Base-by-base conservation (phyloP, 1,140 invertebrate species). In the Drosophila setifemur region DNA sequence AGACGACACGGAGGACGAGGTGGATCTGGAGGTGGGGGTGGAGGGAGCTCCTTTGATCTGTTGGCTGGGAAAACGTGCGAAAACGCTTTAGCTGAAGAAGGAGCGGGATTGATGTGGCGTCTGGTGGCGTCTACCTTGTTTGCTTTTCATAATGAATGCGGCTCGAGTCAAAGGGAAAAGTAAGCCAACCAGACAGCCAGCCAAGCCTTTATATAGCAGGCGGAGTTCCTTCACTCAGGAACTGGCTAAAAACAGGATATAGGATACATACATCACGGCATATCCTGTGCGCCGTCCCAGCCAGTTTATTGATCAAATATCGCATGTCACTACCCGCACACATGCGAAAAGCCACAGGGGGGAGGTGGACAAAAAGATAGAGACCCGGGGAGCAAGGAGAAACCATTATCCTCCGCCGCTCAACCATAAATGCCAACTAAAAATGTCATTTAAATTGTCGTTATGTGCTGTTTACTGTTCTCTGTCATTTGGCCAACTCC, bases 121-220 rank as follows among this genome's bases (percentile, higher is more conserved):
- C 60, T 63, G 63, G 48, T 45, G 44, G 43, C 60, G 50, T 54
- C 53, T 67, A 66, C 73, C 78, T 77, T 83, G 79, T 83, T 83
- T 83, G 79, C 78, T 77, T 85, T 83, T 85, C 79, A 85, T 83
- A 83, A 83, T 83, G 78, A 83, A 83, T 85, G 78, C 79, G 69
- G 79, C 79, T 70, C 50, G 73, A 47, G 69, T 55, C 73, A 83
- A 83, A 76, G 35, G 47, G 57, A 60, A 55, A 72, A 76, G 69
- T 61, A 82, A 64, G 57, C 58, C 54, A 73, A 25, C 4, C 18
- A 23, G 23, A n/a, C n/a, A n/a, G n/a, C n/a, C n/a, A n/a, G n/a
- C n/a, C n/a, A n/a, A n/a, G n/a, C n/a, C n/a, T n/a, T n/a, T n/a
- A n/a, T n/a, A n/a, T n/a, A n/a, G n/a, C n/a, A n/a, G 25, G 55